Evolutionary conservation across 2,888 invertebrate genomes (phyloP).

Genomic region (Peribatodes rhomboidaria): DNA sequence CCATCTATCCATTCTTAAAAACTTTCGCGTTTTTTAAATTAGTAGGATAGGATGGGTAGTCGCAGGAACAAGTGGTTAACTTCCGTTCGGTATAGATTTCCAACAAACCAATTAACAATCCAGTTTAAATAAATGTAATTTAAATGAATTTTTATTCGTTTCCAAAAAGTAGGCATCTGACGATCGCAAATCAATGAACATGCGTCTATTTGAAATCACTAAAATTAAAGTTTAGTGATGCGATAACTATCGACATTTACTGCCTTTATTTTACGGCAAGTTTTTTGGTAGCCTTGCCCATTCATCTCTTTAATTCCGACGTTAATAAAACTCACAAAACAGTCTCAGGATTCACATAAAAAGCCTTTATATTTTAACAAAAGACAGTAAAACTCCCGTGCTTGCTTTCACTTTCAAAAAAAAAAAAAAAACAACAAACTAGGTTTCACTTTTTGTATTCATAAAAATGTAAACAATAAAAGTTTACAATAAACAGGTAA

Average conservation of each 20-base stretch:
- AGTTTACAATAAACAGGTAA: conserved; percentile 63
- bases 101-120: too few species aligned
- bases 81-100: too few species aligned
- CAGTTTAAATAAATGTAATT: too few species aligned
- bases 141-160: too few species aligned
- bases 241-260: neutral
- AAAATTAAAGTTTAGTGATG: neutral
- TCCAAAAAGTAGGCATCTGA: neutral
- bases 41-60: too few species aligned
- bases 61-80: too few species aligned
- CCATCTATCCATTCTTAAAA: too few species aligned
- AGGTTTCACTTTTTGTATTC: conserved; percentile 69
- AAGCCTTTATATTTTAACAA: conserved; percentile 46
- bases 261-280: conserved; percentile 14
- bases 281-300: conserved; percentile 8
- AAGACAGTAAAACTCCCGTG: conserved; percentile 48
- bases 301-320: conserved; percentile 11
- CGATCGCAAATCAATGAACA: neutral
- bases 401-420: conserved; percentile 78
- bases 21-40: too few species aligned
- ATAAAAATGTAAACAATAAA: conserved; percentile 61
- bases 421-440: conserved; percentile 57
- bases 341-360: conserved; percentile 39
- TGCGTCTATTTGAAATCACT: neutral
- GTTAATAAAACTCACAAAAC: conserved; percentile 25